A percentile compares a stretch with the other conserved stretches of the same genome.
phyloP scores from a whole-genome alignment of 2,888 invertebrate genomes.

The Pandemis corylana region DNA sequence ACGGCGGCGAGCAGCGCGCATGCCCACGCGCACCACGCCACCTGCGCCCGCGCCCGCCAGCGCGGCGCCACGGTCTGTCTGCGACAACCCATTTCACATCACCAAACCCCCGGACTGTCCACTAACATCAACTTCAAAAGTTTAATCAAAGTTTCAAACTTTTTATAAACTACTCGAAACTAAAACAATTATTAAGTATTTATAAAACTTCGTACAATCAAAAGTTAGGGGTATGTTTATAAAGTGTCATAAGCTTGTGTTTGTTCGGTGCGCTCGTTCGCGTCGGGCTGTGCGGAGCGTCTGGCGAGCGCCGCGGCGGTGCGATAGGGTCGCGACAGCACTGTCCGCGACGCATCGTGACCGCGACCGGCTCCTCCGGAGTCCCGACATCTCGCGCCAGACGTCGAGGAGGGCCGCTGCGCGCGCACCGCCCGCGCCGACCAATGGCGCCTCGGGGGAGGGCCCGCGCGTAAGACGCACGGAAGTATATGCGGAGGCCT shows the following conservation, averaged over 20 bases:
- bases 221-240: slow-evolving; percentile 44
- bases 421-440: slow-evolving; percentile 72
- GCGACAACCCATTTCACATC: slow-evolving; percentile 80
- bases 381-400: slow-evolving; percentile 68
- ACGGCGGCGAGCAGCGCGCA: slow-evolving; percentile 68
- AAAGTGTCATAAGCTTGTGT: slow-evolving; percentile 41
- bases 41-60: slow-evolving; percentile 54
- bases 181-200: slow-evolving; percentile 20
- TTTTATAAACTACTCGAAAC: slow-evolving; percentile 17
- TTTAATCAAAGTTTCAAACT: slow-evolving; percentile 39
- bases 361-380: slow-evolving; percentile 76
- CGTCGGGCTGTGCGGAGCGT: slow-evolving; percentile 44
- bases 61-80: slow-evolving; percentile 50
- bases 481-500: slow-evolving; percentile 85
- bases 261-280: slow-evolving; percentile 48
- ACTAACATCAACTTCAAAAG: slow-evolving; percentile 30
- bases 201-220: slow-evolving; percentile 26
- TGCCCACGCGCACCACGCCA: slow-evolving; percentile 76
- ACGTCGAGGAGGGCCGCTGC: slow-evolving; percentile 79
- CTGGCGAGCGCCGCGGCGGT: slow-evolving; percentile 55
- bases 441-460: slow-evolving; percentile 79
- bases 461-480: slow-evolving; percentile 82
- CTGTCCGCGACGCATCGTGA: slow-evolving; percentile 74
- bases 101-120: slow-evolving; percentile 54
- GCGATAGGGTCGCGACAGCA: slow-evolving; percentile 72